Percentiles rank a stretch among this genome's conserved stretches.
These are phyloP conservation scores for Trichosurus vulpecula DNA, from an alignment of 2,797 vertebrate genomes.

Conservation along the genomic window DNA sequence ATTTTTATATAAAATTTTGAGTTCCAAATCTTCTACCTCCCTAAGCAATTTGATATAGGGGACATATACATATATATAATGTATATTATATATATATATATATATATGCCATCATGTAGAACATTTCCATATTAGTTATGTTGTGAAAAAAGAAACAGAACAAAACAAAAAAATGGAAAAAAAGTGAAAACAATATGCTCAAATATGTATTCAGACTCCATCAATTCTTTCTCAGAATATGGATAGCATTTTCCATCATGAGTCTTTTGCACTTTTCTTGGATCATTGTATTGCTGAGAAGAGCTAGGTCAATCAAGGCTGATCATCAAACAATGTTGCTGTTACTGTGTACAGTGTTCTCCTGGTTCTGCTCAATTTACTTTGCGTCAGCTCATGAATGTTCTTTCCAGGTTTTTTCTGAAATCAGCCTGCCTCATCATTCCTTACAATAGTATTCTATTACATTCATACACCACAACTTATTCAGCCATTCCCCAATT, in stretches of 20 bases:
- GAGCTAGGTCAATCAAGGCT: background rate
- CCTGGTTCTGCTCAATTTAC: background rate
- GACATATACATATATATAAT: too few relatives aligned
- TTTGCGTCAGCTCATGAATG: background rate
- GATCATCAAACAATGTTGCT: background rate
- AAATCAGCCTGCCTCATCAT: background rate
- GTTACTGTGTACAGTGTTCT: background rate
- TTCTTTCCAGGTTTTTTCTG: background rate
- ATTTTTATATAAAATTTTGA: background rate
- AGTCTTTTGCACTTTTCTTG: background rate
- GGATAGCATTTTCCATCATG: background rate
- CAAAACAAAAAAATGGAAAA: background rate
- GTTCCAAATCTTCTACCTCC: background rate
- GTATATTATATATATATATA: background rate
- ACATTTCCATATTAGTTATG: background rate
- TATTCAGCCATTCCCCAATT: background rate
- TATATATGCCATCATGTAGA: background rate
- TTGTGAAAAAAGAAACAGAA: background rate
- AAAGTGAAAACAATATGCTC: background rate
- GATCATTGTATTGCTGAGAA: background rate
- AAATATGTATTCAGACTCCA: background rate
- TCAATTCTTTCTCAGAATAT: background rate
- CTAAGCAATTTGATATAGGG: background rate
- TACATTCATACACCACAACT: background rate
- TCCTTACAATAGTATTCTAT: background rate